Base-by-base conservation (phyloP, 2,113 vertebrate genomes). In the Puntigrus tetrazona region DNA sequence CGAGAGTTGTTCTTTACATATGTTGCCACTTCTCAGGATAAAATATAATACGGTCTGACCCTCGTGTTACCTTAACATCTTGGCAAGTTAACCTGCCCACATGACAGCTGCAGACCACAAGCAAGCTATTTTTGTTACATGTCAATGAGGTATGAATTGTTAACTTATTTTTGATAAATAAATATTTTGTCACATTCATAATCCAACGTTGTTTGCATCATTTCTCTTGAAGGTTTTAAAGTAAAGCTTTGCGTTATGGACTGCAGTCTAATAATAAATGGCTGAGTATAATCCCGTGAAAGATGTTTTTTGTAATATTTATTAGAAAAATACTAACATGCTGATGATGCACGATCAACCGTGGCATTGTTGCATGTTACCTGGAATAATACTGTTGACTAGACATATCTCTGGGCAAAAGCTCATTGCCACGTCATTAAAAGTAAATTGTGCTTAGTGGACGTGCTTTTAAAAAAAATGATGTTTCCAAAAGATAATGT, bases 111-210 rank as follows among this genome's bases (percentile, higher is more conserved):
- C 59, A 81, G 41, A 50, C 61, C 41, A n/a, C n/a, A 67, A 31
- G 8, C 10, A 1, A 67, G 18, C 27, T 92, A 92, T 93, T 93
- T 94, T 93, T 94, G 36, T 93, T 93, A 91, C 22, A 38, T 10
- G 25, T 85, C 78, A 86, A 85, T 90, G 43, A 87, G 88, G 78
- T 87, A 91, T 81, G 80, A 91, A 90, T 75, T 91, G 84, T 82
- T 90, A 88, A 87, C 88, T 79, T 65, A 83, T 90, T 91, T 31
- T 91, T 84, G 47, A 90, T 90, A 89, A 93, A 93, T 91, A 86
- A 92, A 91, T 78, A 27, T 84, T 65, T 73, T 45, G 18, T 43
- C 27, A 77, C 67, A 83, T 86, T 86, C 84, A 59, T 63, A 82
- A 78, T 76, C 69, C 86, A 78, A 2, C 75, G 7, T 67, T 38